Percentiles rank a stretch among this genome's conserved stretches.
Conservation (phyloP, 2,797 vertebrate species). For the Takifugu rubripes region DNA sequence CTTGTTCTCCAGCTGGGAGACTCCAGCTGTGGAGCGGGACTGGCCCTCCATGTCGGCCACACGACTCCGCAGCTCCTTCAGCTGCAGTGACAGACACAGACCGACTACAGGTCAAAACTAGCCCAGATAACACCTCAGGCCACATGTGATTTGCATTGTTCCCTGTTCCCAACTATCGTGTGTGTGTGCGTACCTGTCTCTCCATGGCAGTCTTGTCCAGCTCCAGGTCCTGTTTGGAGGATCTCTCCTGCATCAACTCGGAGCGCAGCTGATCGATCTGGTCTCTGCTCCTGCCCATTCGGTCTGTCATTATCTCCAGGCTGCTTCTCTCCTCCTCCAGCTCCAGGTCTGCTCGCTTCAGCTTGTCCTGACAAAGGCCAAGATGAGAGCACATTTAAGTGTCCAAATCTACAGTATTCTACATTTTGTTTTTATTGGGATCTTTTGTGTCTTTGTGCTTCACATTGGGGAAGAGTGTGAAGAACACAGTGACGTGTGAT, state of each 20-base stretch:
- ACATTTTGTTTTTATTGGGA: too few relatives aligned
- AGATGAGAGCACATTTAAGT: not conserved
- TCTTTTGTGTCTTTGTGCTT: too few relatives aligned
- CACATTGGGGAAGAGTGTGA: too few relatives aligned
- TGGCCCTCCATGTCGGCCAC: conserved; percentile 86
- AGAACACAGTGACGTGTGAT: too few relatives aligned
- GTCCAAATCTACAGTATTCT: too few relatives aligned
- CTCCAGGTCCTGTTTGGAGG: conserved; percentile 90
- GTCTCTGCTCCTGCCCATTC: conserved; percentile 85
- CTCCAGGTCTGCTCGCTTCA: conserved; percentile 85
- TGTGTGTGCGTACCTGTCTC: conserved; percentile 59
- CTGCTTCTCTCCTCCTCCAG: conserved; percentile 88
- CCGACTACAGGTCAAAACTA: conserved; percentile 7
- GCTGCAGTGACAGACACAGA: conserved; percentile 60
- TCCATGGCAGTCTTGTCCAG: conserved; percentile 92
- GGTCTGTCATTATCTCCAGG: conserved; percentile 85
- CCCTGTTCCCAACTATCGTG: too few relatives aligned
- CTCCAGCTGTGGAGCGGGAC: conserved; percentile 77
- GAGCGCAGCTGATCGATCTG: conserved; percentile 92
- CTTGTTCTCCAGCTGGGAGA: conserved; percentile 85
- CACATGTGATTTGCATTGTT: too few relatives aligned
- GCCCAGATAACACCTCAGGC: not conserved
- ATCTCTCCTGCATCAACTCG: conserved; percentile 91
- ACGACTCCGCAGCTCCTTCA: conserved; percentile 89
- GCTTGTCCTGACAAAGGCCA: conserved; percentile 79